phyloP scores from a whole-genome alignment of 1,140 invertebrate genomes.

The Hyles vespertilio region DNA sequence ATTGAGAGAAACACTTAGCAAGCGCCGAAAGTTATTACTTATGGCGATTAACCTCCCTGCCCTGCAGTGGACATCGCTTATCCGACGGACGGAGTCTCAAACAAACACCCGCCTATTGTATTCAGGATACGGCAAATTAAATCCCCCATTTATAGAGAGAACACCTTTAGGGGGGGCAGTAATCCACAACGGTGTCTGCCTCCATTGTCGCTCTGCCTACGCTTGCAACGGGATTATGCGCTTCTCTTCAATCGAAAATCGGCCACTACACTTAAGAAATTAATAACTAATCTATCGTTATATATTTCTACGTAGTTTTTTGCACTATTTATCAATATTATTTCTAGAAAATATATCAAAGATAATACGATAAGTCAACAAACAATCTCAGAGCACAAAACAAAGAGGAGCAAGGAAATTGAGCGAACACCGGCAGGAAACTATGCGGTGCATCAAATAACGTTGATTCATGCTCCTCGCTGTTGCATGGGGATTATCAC shows the following conservation, averaged over 20 bases:
- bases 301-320: too few species aligned
- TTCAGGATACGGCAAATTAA: conserved; percentile 66
- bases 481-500: conserved; percentile 36
- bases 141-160: conserved; percentile 57
- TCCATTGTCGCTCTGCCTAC: conserved; percentile 47
- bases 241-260: conserved; percentile 34
- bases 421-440: conserved; percentile 5
- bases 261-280: conserved; percentile 48
- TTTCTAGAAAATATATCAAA: too few species aligned
- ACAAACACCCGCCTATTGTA: conserved; percentile 54
- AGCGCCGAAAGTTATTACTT: too few species aligned
- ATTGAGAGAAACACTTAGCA: too few species aligned
- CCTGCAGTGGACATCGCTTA: too few species aligned
- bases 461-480: conserved; percentile 36
- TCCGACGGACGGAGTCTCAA: conserved; percentile 12
- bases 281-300: conserved; percentile 52
- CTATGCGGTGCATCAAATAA: conserved; percentile 32
- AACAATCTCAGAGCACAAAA: too few species aligned
- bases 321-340: too few species aligned
- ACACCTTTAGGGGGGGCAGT: conserved; percentile 46
- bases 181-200: conserved; percentile 47
- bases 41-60: too few species aligned
- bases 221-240: conserved; percentile 47
- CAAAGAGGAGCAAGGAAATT: too few species aligned
- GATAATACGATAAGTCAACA: too few species aligned